Base-by-base conservation (phyloP, 2,797 vertebrate genomes). In the Pseudochirops cupreus region DNA sequence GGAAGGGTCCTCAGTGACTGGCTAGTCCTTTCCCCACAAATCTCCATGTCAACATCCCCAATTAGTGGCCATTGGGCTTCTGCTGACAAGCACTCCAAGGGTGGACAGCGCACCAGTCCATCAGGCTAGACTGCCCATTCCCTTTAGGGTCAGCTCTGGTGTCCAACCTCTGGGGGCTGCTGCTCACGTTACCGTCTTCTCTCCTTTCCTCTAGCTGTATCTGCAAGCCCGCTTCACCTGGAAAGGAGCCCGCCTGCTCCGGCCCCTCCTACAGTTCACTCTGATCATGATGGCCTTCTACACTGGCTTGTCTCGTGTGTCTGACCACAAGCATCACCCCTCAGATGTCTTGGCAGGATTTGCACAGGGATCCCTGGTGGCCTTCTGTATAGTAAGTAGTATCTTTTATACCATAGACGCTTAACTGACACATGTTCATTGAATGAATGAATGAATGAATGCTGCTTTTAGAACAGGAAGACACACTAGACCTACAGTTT, bases 201-300 rank as follows among this genome's bases (percentile, higher is more conserved):
- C 95, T 96, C 98, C 55, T 92, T 9, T 18, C 90, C 52, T 57
- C 0, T 98, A 99, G 99, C 99, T 99, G n/a, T 99, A 99, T 98
- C 99, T 99, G 94, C 99, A 99, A 99, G 99, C 99, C 98, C 99
- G 99, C 98, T 99, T 99, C 97, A 99, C 99, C 5, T 99, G 99
- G 99, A 99, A 99, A n/a, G 99, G 99, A 16, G 99, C 99, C 97
- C 99, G 99, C 50, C 99, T 99, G 96, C 99, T 99, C 14, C 99
- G 99, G 96, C 99, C 99, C 1, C 98, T 99, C 95, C 99, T 99
- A 50, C 99, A 99, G 98, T 99, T 99, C 99, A 99, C 99, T 46
- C 98, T 99, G 97, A 98, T 99, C 98, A 99, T 99, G 99, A 99
- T 99, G 99, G 99, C 99, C 0, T 99, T 99, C 98, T 99, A 99